These are phyloP conservation scores for Garrulus glandarius DNA, from an alignment of 2,797 vertebrate species.

Conservation along the genomic window DNA sequence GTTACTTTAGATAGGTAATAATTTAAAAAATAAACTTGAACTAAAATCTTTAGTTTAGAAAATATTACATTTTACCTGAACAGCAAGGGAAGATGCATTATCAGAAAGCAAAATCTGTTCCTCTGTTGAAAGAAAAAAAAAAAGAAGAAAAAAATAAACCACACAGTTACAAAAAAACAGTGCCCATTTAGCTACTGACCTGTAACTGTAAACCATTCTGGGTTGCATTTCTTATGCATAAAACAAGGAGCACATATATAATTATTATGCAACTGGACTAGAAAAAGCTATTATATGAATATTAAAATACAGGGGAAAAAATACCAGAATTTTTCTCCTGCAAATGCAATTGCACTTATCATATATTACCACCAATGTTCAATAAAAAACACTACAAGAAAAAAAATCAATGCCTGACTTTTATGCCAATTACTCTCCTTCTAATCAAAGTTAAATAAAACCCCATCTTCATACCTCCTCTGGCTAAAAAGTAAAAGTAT, in stretches of 20 bases:
- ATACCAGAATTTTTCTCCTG: not conserved
- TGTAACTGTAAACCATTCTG: slow-evolving; percentile 31
- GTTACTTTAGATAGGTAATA: not conserved
- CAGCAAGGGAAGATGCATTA: slow-evolving; percentile 93
- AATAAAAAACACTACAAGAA: slow-evolving; percentile 57
- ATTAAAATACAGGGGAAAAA: not conserved
- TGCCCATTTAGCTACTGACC: slow-evolving; percentile 29
- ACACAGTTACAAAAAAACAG: slow-evolving; percentile 20
- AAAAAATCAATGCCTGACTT: slow-evolving; percentile 8
- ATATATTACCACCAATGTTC: slow-evolving; percentile 32
- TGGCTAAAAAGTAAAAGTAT: slow-evolving; percentile 77
- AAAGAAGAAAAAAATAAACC: not conserved
- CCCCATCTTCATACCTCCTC: slow-evolving; percentile 65
- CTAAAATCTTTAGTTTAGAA: slow-evolving; percentile 3
- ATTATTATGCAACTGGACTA: slow-evolving; percentile 41
- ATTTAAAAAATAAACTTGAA: not conserved
- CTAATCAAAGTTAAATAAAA: slow-evolving; percentile 75
- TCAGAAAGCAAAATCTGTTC: slow-evolving; percentile 97
- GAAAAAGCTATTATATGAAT: slow-evolving; percentile 29
- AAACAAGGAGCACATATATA: not conserved
- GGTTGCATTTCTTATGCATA: not conserved
- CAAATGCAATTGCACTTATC: slow-evolving; percentile 48
- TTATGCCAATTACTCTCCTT: slow-evolving; percentile 62
- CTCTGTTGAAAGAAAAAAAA: slow-evolving; percentile 78
- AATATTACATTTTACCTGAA: slow-evolving; percentile 84